Conservation (phyloP, 2,113 vertebrate species). For the Camelus bactrianus region DNA sequence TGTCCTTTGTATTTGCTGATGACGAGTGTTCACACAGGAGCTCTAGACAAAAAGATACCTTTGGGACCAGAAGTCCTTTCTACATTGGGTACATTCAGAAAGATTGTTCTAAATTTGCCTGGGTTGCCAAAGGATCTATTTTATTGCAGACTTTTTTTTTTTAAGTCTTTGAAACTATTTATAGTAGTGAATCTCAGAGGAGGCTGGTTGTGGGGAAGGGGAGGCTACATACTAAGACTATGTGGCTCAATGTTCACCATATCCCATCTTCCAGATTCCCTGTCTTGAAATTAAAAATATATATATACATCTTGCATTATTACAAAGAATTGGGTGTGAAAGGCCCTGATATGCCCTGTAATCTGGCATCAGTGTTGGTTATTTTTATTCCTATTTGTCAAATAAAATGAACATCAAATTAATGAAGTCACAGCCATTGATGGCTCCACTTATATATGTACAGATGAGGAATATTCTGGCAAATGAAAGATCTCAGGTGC, state of each 20-base stretch:
- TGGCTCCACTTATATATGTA: background rate
- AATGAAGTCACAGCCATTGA: background rate
- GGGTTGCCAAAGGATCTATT: slow-evolving; percentile 53
- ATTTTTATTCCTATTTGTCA: background rate
- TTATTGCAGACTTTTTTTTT: background rate
- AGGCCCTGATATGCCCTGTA: background rate
- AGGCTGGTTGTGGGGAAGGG: background rate
- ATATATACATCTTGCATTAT: background rate
- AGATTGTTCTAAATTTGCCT: slow-evolving; percentile 38
- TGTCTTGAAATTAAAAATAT: background rate
- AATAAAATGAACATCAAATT: background rate
- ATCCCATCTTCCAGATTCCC: background rate
- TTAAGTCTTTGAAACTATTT: slow-evolving; percentile 9
- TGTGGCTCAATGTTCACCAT: background rate
- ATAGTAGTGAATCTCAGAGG: background rate
- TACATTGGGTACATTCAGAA: background rate
- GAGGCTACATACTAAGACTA: background rate
- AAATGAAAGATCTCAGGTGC: background rate
- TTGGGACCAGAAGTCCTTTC: slow-evolving; percentile 44
- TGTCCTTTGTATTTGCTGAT: slow-evolving; percentile 50
- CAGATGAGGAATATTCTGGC: background rate
- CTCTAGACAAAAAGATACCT: slow-evolving; percentile 14
- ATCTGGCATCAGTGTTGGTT: background rate
- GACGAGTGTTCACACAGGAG: slow-evolving; percentile 22
- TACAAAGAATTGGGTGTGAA: background rate